A percentile compares a stretch with the other conserved stretches of the same genome.
These are phyloP conservation scores for Onchidella celtica DNA, from an alignment of 2,888 invertebrate species.

Conservation along the genomic window DNA sequence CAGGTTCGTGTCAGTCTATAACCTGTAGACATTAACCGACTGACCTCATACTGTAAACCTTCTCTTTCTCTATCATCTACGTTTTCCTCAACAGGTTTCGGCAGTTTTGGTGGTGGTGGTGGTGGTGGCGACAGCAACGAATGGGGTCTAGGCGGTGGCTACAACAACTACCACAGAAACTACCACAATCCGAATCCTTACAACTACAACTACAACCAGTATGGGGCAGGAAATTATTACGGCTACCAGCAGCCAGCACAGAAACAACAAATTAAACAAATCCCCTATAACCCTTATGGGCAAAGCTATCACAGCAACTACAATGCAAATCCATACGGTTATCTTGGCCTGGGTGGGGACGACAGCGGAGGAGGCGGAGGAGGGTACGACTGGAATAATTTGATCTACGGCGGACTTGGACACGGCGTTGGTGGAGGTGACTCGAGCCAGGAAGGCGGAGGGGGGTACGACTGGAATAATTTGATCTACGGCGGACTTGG, in stretches of 20 bases:
- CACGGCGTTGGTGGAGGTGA: not conserved
- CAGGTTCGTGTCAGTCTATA: too few species aligned
- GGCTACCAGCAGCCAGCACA: not conserved
- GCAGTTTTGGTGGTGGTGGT: conserved; percentile 1
- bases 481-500: too few species aligned
- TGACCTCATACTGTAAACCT: too few species aligned
- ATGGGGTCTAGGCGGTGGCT: not conserved
- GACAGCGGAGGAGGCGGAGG: not conserved
- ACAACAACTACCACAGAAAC: conserved; percentile 7
- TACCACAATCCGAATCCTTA: not conserved
- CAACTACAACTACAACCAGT: not conserved
- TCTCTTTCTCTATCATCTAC: too few species aligned
- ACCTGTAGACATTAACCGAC: too few species aligned
- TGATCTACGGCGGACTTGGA: not conserved
- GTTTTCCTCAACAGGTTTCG: not conserved
- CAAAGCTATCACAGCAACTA: not conserved
- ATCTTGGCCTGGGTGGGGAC: not conserved
- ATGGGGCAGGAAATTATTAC: not conserved
- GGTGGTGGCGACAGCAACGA: not conserved
- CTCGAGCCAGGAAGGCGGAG: not conserved
- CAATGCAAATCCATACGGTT: not conserved
- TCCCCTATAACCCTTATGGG: not conserved
- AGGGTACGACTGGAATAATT: not conserved
- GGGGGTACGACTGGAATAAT: not conserved
- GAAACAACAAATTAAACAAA: not conserved